These are phyloP conservation scores for Pelobates fuscus DNA, from an alignment of 2,113 vertebrate species.

Conservation along the genomic window DNA sequence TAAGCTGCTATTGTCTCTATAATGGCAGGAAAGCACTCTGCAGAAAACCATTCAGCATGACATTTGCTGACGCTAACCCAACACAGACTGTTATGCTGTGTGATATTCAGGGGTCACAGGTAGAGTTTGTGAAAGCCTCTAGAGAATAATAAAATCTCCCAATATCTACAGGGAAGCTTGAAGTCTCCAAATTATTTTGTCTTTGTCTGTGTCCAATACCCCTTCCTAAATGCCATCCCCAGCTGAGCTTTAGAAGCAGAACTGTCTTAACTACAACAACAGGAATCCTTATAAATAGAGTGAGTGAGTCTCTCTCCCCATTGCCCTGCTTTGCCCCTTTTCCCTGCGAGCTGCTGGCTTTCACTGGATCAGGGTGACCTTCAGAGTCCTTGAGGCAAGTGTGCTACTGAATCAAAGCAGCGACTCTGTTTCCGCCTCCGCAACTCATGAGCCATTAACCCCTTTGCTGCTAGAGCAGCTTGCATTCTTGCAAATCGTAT, in stretches of 20 bases:
- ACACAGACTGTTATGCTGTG: slow-evolving; percentile 11
- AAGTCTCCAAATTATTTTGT: neutral
- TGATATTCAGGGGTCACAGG: slow-evolving; percentile 18
- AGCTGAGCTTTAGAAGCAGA: slow-evolving; percentile 24
- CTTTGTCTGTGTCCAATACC: slow-evolving; percentile 3
- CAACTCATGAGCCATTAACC: slow-evolving; percentile 26
- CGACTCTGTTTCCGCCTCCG: slow-evolving; percentile 36
- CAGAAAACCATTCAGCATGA: slow-evolving; percentile 26
- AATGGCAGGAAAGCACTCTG: slow-evolving; percentile 17
- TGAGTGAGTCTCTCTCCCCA: neutral
- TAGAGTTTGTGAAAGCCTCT: slow-evolving; percentile 16
- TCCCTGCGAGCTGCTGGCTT: slow-evolving; percentile 37
- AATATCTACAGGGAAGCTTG: slow-evolving; percentile 6
- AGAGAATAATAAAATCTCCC: slow-evolving; percentile 17
- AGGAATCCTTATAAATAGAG: slow-evolving; percentile 9
- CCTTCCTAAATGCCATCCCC: slow-evolving; percentile 2
- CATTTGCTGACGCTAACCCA: slow-evolving; percentile 31
- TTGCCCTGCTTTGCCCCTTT: slow-evolving; percentile 17
- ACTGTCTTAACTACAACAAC: slow-evolving; percentile 20
- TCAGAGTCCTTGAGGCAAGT: slow-evolving; percentile 51
- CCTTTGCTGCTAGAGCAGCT: neutral
- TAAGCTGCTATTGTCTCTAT: slow-evolving; percentile 40
- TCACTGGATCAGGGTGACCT: slow-evolving; percentile 48
- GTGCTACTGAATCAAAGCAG: slow-evolving; percentile 36
- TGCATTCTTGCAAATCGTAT: neutral